These are phyloP conservation scores for Machimus atricapillus DNA, from an alignment of 2,888 invertebrate species.

Conservation along the genomic window DNA sequence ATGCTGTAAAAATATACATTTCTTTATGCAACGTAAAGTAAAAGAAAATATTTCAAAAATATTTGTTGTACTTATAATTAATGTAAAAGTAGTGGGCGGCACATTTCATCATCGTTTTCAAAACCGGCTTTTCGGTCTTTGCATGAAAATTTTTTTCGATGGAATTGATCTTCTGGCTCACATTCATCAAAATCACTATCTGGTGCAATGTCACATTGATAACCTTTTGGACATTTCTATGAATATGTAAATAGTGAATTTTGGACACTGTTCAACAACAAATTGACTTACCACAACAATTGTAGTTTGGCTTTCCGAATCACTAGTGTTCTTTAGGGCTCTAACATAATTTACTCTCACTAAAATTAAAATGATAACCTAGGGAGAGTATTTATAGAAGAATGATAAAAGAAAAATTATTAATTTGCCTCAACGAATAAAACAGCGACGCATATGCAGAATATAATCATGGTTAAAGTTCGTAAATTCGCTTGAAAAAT, in stretches of 20 bases:
- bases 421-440: neutral
- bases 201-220: neutral
- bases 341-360: slow-evolving; percentile 19
- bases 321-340: neutral
- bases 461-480: neutral
- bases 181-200: neutral
- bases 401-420: neutral
- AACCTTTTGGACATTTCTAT: neutral
- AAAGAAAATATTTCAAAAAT: neutral
- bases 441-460: neutral
- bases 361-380: slow-evolving; percentile 38
- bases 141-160: neutral
- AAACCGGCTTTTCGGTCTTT: neutral
- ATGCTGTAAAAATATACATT: neutral
- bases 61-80: slow-evolving; percentile 2
- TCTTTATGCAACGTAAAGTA: neutral
- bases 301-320: slow-evolving; percentile 41
- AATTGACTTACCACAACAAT: neutral
- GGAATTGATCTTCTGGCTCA: neutral
- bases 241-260: neutral
- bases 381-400: neutral
- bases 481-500: slow-evolving; percentile 21
- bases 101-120: neutral
- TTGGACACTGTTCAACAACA: neutral
- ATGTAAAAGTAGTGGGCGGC: neutral